Percentiles rank a stretch among this genome's conserved stretches.
phyloP scores from a whole-genome alignment of 2,797 vertebrate genomes.

The Sarcoramphus papa region DNA sequence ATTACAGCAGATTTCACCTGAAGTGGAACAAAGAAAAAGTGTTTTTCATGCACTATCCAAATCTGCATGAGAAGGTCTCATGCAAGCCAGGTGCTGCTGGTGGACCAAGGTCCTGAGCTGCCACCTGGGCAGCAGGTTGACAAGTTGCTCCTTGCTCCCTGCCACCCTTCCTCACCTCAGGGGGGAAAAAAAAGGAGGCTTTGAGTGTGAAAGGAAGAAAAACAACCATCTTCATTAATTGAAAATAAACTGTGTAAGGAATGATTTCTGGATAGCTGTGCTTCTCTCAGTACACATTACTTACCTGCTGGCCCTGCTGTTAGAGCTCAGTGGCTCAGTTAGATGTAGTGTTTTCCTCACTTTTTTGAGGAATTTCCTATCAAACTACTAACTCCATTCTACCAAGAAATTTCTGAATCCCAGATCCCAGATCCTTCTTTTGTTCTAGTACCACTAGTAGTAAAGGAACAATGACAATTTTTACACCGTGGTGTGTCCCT shows the following conservation, averaged over 20 bases:
- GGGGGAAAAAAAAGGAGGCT: rapidly evolving
- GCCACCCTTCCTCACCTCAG: background rate
- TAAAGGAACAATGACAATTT: background rate
- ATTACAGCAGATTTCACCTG: background rate
- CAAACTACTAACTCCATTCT: background rate
- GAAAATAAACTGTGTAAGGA: background rate
- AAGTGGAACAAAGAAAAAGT: background rate
- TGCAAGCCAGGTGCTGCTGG: rapidly evolving
- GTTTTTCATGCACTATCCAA: background rate
- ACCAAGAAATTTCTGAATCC: background rate
- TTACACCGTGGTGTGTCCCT: background rate
- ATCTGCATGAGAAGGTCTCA: background rate
- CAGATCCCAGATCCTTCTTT: background rate
- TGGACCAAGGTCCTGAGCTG: background rate
- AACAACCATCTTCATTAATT: background rate
- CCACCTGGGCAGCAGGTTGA: background rate
- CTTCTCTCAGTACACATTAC: background rate
- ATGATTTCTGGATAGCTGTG: background rate
- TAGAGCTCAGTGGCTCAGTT: background rate
- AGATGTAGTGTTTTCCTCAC: background rate
- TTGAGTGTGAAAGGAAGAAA: background rate
- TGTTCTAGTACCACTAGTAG: background rate
- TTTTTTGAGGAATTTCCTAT: background rate
- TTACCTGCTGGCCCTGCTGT: background rate
- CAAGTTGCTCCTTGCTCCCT: background rate